Evolutionary conservation across 2,888 invertebrate species (phyloP).

Genomic region (Ophioninae sp.): DNA sequence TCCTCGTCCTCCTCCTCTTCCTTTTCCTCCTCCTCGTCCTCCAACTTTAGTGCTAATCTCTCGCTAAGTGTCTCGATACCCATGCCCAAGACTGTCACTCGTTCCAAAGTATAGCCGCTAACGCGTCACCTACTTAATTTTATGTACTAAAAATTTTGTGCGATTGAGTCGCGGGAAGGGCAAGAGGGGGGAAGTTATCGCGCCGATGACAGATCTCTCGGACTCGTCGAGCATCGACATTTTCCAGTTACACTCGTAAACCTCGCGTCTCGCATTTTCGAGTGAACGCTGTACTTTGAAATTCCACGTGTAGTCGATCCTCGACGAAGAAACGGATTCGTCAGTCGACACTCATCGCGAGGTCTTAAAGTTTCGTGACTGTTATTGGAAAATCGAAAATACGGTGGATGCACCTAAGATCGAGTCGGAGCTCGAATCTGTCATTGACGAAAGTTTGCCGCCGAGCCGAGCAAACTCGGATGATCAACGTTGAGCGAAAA

Average conservation of each 20-base stretch:
- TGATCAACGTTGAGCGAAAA: background rate
- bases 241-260: background rate
- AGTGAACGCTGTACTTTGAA: background rate
- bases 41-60: constrained; percentile 30
- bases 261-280: background rate
- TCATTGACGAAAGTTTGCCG: background rate
- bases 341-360: background rate
- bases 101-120: constrained; percentile 72
- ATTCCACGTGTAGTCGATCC: background rate
- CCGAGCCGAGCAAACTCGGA: background rate
- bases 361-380: background rate
- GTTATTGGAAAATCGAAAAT: background rate
- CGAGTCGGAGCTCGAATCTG: background rate
- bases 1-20: constrained; percentile 9
- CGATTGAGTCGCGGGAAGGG: background rate
- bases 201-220: background rate
- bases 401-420: background rate
- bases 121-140: background rate
- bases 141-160: background rate
- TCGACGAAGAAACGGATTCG: background rate
- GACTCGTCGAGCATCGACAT: background rate
- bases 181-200: background rate
- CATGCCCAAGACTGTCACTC: constrained; percentile 75
- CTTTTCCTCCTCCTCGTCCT: constrained; percentile 5
- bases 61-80: constrained; percentile 26